Evolutionary conservation across 2,888 invertebrate genomes (phyloP), one percentile per base, ranked within the genome.

Genomic region (Spisula solida): DNA sequence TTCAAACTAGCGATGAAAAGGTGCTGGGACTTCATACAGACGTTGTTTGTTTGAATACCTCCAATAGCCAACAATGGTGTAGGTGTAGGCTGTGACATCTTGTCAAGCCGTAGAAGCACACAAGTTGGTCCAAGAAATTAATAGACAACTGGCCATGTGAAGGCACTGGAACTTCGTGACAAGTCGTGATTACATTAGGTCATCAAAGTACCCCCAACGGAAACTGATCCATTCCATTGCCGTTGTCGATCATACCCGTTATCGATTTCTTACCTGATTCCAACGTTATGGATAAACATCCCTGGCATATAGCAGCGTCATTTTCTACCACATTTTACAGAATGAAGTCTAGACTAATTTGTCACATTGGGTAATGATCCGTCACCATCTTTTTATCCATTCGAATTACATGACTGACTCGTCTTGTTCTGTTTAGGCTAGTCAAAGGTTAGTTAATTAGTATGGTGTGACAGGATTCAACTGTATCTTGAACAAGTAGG

Each of bases 291-390:
- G 16, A 75, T 75, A 75, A 2, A 34, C 31, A 31, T 10, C 2
- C 31, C 75, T 75, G 75, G 75, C 31, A 34, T 34, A 20, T 75
- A 34, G 16, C 75, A 70, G 34, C 4, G 34, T 16, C 5, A 18
- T 75, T 25, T 16, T 75, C 75, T 31, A 75, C 31, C 31, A 31
- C 75, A 16, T 75, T 75, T 34, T 31, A 31, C 75, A 34, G 75
- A 75, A 16, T 31, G 1, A 31, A 75, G 75, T 75, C 75, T 75
- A 75, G 75, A 75, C 75, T 75, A 34, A 75, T 75, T 75, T 34
- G 29, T 75, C 75, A 75, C 75, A 34, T 25, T 75, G 31, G 16
- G 16, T 31, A 75, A 75, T 66, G 60, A 31, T 75, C 34, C 75
- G 31, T 16, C 75, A 31, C 75, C n/a, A 66, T 66, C 60, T 5